These are phyloP conservation scores for Spisula solida DNA, from an alignment of 2,888 invertebrate genomes.

Conservation along the genomic window DNA sequence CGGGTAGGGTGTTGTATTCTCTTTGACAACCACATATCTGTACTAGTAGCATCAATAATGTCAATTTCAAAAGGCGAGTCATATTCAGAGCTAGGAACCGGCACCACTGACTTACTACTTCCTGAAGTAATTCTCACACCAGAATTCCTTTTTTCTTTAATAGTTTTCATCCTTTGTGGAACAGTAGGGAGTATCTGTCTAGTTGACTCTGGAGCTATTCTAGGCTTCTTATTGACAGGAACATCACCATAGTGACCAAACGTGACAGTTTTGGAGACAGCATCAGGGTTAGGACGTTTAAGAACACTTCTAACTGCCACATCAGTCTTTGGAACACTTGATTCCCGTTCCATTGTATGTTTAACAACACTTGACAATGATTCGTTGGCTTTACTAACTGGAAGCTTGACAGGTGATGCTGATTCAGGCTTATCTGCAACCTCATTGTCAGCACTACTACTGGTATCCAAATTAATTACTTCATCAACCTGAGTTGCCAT, in stretches of 20 bases:
- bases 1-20: neutral
- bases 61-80: conserved; percentile 20
- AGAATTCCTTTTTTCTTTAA: conserved; percentile 51
- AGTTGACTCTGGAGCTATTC: conserved; percentile 23
- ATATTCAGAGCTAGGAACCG: neutral
- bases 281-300: conserved; percentile 38
- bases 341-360: neutral
- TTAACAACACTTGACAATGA: neutral
- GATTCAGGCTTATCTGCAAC: neutral
- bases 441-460: neutral
- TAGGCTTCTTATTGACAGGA: conserved; percentile 35
- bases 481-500: conserved; percentile 48
- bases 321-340: neutral
- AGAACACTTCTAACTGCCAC: conserved; percentile 6
- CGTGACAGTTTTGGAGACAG: neutral
- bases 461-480: neutral
- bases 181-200: conserved; percentile 45
- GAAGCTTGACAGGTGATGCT: neutral
- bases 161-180: conserved; percentile 57
- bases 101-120: neutral
- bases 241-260: neutral
- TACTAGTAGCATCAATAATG: conserved; percentile 32
- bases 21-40: conserved; percentile 65
- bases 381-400: neutral
- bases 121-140: neutral